Conservation (phyloP, 2,797 vertebrate species). For the Tinamus major region DNA sequence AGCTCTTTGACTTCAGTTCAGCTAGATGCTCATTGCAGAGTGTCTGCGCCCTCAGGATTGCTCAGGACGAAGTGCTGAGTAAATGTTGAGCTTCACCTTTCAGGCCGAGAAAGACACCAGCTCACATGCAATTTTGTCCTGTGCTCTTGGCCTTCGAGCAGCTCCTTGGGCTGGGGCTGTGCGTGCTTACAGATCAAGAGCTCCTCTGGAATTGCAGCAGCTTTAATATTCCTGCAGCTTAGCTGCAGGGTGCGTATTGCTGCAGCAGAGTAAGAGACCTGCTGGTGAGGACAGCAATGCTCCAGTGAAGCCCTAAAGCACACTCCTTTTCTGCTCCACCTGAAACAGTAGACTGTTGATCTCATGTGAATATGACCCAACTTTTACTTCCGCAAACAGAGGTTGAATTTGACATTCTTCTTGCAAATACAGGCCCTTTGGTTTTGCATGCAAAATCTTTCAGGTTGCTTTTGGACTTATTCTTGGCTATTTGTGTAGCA, state of each 20-base stretch:
- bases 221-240: background rate
- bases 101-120: background rate
- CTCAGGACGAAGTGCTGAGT: background rate
- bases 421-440: constrained; percentile 10
- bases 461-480: constrained; percentile 23
- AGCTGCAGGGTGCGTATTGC: background rate
- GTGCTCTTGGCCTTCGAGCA: background rate
- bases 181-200: background rate
- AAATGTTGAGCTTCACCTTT: background rate
- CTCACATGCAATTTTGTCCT: background rate
- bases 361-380: constrained; percentile 27
- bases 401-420: background rate
- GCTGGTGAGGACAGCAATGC: constrained; percentile 9
- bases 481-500: constrained; percentile 9
- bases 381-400: constrained; percentile 1
- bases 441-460: constrained; percentile 23
- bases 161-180: background rate
- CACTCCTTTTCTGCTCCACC: background rate
- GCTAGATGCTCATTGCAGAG: background rate
- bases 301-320: background rate
- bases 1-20: background rate
- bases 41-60: background rate
- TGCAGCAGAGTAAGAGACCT: background rate
- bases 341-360: constrained; percentile 4
- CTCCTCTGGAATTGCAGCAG: background rate